These are phyloP conservation scores for Drosophila auraria DNA, from an alignment of 1,140 invertebrate species.

Conservation along the genomic window DNA sequence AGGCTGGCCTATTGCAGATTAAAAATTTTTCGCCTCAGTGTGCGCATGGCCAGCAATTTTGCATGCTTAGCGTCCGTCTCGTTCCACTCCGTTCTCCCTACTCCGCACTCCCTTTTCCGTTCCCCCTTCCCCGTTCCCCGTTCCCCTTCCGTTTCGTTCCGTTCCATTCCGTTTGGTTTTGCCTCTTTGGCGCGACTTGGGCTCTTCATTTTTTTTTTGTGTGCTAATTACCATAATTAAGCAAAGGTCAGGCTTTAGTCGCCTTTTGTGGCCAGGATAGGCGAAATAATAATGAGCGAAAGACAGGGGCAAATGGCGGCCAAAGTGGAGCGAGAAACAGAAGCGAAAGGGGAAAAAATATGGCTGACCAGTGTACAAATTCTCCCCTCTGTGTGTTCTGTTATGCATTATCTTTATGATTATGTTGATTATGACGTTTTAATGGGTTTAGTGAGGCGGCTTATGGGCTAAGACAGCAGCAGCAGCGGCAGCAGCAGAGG, in stretches of 20 bases:
- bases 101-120: not conserved
- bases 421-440: conserved; percentile 83
- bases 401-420: conserved; percentile 74
- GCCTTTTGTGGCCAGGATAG: conserved; percentile 71
- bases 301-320: not conserved
- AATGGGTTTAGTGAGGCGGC: conserved; percentile 75
- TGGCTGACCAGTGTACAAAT: conserved; percentile 69
- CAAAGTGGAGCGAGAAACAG: conserved; percentile 27
- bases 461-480: too few relatives aligned
- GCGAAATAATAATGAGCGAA: conserved; percentile 76
- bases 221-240: conserved; percentile 83
- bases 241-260: conserved; percentile 82
- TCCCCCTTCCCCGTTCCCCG: conserved; percentile 16
- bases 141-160: conserved; percentile 17
- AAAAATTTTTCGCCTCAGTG: not conserved
- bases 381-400: conserved; percentile 26
- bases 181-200: conserved; percentile 57
- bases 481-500: not conserved
- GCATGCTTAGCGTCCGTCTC: conserved; percentile 26
- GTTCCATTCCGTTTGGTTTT: conserved; percentile 62
- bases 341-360: conserved; percentile 28
- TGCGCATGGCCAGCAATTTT: conserved; percentile 34
- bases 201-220: conserved; percentile 40
- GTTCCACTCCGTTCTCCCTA: not conserved
- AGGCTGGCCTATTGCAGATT: too few relatives aligned